phyloP scores from a whole-genome alignment of 1,140 invertebrate genomes.

The Branchinecta lynchi region DNA sequence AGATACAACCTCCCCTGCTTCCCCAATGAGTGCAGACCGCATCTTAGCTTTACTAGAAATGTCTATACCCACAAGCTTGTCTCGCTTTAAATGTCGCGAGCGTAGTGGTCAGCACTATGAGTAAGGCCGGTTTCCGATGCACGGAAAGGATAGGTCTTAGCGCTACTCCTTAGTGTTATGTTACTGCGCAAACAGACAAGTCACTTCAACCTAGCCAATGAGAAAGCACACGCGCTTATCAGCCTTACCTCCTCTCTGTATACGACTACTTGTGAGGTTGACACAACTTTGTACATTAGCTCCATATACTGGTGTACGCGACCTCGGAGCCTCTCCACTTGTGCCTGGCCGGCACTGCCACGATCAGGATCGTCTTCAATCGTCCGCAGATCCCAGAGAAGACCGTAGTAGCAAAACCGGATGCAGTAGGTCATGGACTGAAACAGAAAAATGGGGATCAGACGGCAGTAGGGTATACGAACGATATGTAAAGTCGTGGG shows the following conservation, averaged over 20 bases:
- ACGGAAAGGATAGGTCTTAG: no score
- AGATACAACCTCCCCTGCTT: no score
- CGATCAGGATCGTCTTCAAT: conserved; percentile 54
- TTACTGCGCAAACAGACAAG: no score
- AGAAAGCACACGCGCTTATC: conserved; percentile 15
- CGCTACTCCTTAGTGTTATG: no score
- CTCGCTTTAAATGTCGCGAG: no score
- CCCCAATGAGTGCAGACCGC: no score
- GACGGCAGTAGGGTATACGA: conserved; percentile 15
- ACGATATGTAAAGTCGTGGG: conserved; percentile 19
- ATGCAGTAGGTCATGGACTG: conserved; percentile 79
- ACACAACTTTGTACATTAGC: conserved; percentile 50
- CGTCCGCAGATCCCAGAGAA: conserved; percentile 72
- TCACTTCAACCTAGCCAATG: conserved; percentile 10
- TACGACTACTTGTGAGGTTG: conserved; percentile 35
- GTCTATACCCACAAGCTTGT: no score
- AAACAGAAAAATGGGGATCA: conserved; percentile 16
- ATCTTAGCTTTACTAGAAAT: no score
- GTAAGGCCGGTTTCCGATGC: no score
- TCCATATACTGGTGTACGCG: conserved; percentile 56
- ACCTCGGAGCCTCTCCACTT: conserved; percentile 38
- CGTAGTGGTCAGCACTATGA: no score
- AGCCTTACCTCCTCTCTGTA: conserved; percentile 39
- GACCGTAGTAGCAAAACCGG: conserved; percentile 66
- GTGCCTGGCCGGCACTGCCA: conserved; percentile 35